Base-by-base conservation (phyloP, 2,113 vertebrate species). In the Xenus cinereus region DNA sequence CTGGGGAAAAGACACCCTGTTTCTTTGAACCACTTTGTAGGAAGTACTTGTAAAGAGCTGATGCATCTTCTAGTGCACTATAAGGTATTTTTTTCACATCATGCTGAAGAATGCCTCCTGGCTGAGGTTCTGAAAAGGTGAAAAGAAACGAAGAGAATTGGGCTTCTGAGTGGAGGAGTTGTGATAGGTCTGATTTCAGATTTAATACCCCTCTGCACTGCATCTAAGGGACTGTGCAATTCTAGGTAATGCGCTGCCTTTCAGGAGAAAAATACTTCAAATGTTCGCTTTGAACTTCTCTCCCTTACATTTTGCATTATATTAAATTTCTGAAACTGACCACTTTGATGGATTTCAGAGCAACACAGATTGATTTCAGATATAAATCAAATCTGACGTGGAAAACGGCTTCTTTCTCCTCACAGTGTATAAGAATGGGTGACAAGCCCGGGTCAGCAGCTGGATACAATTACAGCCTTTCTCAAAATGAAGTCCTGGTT, bases 251-350 rank as follows among this genome's bases (percentile, higher is more conserved):
- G 45, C 76, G 10, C 73, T 92, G 53, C 79, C 57, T 93, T 95
- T 92, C 28, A 45, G 45, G 48, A 92, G 23, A 63, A 83, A 93
- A 93, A 85, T 75, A 72, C 68, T 73, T 94, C 57, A 82, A 50
- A 84, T 74, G 24, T 56, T 72, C 0, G 0, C 93, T 95, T 94
- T 95, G 86, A 97, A 95, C 73, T 81, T 84, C 69, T 90, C 81
- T 91, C 66, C 26, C 48, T 87, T 53, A 45, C 39, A 78, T 90
- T 91, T 82, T 90, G 64, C 82, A 62, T 90, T 93, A 83, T 85
- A 88, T 93, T 95, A 84, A 79, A 68, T 93, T 90, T 94, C 93
- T 92, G 80, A 94, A 93, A 87, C 53, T 62, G 57, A 89, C 45
- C 66, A 19, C 68, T 90, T 94, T 85, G 80, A 92, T 88, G 90